A percentile compares a stretch with the other conserved stretches of the same genome.
Evolutionary conservation across 2,888 invertebrate genomes (phyloP).

Genomic region (Diaphora mendica): DNA sequence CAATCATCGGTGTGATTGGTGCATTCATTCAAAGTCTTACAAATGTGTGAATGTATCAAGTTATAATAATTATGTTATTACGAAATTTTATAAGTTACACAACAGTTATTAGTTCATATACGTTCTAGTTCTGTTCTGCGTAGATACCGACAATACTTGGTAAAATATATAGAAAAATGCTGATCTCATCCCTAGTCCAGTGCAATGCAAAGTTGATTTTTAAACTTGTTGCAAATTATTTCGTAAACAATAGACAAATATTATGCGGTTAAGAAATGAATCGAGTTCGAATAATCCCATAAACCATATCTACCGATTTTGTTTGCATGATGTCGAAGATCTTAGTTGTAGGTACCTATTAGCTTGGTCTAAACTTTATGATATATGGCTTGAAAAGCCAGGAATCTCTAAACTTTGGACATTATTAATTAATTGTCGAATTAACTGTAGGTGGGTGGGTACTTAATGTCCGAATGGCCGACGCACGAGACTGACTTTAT

Average conservation of each 20-base stretch:
- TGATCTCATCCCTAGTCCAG: background rate
- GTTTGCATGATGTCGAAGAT: background rate
- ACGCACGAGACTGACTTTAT: no score
- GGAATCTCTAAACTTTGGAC: background rate
- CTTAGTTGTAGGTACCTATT: background rate
- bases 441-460: background rate
- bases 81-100: background rate
- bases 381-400: background rate
- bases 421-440: background rate
- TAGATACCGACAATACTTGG: background rate
- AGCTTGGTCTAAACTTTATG: background rate
- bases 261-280: background rate
- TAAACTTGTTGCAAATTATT: background rate
- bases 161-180: background rate
- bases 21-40: background rate
- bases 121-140: no score
- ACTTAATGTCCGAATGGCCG: background rate
- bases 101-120: background rate
- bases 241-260: background rate
- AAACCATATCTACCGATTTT: background rate
- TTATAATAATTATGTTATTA: conserved; percentile 1
- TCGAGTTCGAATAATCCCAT: background rate
- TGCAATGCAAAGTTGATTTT: background rate
- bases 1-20: background rate
- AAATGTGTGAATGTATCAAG: background rate